Base-by-base conservation (phyloP, 2,113 vertebrate genomes). In the Aspidoscelis tigris region DNA sequence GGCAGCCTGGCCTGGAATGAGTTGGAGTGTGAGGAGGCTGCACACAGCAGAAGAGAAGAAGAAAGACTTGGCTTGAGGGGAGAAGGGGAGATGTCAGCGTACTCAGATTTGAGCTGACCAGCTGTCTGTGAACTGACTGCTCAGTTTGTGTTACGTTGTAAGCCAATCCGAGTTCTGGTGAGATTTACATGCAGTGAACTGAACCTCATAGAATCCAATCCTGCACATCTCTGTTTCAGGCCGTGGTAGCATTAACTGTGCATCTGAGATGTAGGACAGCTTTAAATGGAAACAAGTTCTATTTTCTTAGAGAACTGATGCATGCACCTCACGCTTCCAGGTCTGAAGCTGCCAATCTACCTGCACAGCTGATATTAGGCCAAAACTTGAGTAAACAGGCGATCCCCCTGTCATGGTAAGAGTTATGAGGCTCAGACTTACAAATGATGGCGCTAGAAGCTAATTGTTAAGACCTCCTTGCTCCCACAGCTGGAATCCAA, bases 401-500 rank as follows among this genome's bases (percentile, higher is more conserved):
- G 14, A 8, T 68, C 50, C 68, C 64, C 43, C 58, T 16, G 18
- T 61, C 16, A n/a, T 20, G 43, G 66, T 21, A 21, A 14, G 7
- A 14, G 21, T 26, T 21, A 61, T 43, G 53, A 43, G 7, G 3
- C 18, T 53, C 33, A 55, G 64, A n/a, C 33, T 26, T 64, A 44
- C 16, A 22, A 73, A 64, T 11, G 50, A 33, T 43, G 24, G 22
- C 47, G 53, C 53, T n/a, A 26, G 41, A 16, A 12, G 33, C 18
- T 24, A 78, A 72, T 72, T 39, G 7, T 21, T 0, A 47, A 80
- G 55, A 33, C 10, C 1, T 1, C 85, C 66, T 71, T 53, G 0
- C 87, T 82, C 87, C 72, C 3, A 1, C 92, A 99, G 98, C 93
- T 98, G 92, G 98, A 99, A 90, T 95, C 94, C 2, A 98, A 98